Evolutionary conservation across 2,888 invertebrate species (phyloP), one percentile per base, ranked within the genome.

Genomic region (Chymomyza caudatula): DNA sequence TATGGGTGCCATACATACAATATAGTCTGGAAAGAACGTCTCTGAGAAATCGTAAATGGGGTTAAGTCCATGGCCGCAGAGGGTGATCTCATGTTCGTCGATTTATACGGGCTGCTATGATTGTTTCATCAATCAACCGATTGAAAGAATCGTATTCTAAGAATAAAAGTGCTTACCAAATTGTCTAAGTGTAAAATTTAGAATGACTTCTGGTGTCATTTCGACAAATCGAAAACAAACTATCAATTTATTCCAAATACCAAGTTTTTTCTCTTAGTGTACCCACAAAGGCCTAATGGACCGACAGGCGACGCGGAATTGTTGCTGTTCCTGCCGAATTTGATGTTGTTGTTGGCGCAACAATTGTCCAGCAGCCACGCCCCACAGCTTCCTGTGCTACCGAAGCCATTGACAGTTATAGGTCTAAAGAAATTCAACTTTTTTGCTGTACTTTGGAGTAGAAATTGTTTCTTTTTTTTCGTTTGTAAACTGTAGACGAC

Each of bases 11-110:
- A 93, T 92, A 88, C 94, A 95, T 17, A 93, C 92, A 0, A 94
- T 94, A 88, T 94, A 94, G 82, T 95, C 95, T 29, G 96, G 95
- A 84, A 96, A 94, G 77, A 93, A 93, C 15, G 94, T 95, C 90
- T 96, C 96, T 63, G 94, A 93, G 91, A 97, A 96, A 73, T 92
- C 92, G 85, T 95, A 93, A 67, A 96, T 94, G 1, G 96, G 95
- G 85, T 94, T 94, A 1, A 95, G 95, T 11, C 95, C 92, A n/a
- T 92, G 91, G 51, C 96, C 96, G 79, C 94, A 94, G 0, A 95
- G 91, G 4, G 96, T 95, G 62, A 96, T 95, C 88, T 95, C 94
- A 85, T 95, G 93, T 58, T 92, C 90, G 61, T 92, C 92, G n/a
- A n/a, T n/a, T n/a, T n/a, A n/a, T n/a, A n/a, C n/a, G n/a, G n/a